Evolutionary conservation across 2,797 vertebrate genomes (phyloP), one percentile per base, ranked within the genome.

Genomic region (Pangasius larnaudii): DNA sequence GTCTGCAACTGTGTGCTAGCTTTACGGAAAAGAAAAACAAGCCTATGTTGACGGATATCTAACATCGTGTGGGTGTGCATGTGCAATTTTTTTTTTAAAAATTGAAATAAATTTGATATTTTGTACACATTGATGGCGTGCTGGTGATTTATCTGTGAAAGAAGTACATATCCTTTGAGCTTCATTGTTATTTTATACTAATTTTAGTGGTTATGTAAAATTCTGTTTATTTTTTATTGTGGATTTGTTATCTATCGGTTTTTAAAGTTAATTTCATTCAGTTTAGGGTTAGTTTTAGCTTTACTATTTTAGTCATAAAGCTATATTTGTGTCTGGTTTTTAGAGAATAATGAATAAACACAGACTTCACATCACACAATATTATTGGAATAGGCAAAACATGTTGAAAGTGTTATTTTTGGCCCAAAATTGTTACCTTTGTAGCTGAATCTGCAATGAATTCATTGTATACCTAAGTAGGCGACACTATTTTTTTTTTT

Each of bases 21-120:
- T 96, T 95, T 96, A 95, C 95, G 95, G 96, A 94, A 96, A 95
- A 94, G 96, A 94, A 90, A 94, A 94, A 95, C 95, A 94, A 94
- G 97, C 96, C 97, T 97, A 95, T 94, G 94, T 93, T 97, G 97
- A 96, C 97, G 97, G 95, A 96, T 96, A 96, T 95, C 95, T 97
- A 96, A 96, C 93, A 96, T 94, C 97, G 97, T 97, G 97, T 96
- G 96, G 94, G 97, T 97, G 97, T 98, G 98, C 97, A 98, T 98
- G 98, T 98, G 97, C 96, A 97, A 96, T 71, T 33, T 30, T 59
- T 30, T 42, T 84, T 84, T 69, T 14, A 19, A 14, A 96, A 97
- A 94, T 95, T 95, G 95, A 96, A 99, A 99, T 98, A 98, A 93
- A 97, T 97, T 98, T 98, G 96, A 97, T 99, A 98, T 99, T 99